Percentiles rank a stretch among this genome's conserved stretches.
phyloP scores from a whole-genome alignment of 2,113 vertebrate genomes.

The Tyrannus savana region DNA sequence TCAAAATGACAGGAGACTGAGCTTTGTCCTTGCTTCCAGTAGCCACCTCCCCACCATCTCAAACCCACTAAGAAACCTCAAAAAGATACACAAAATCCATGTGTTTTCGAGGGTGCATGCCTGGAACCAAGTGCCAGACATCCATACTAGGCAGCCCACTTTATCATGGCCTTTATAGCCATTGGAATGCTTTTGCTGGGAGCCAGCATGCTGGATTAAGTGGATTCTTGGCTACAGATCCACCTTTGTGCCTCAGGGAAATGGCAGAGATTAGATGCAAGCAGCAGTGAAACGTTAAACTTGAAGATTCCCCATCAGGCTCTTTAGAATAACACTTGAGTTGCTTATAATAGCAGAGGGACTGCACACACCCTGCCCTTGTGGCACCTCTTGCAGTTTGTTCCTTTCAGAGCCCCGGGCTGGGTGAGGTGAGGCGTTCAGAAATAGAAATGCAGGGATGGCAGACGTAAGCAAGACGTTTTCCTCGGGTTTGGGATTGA shows the following conservation, averaged over 20 bases:
- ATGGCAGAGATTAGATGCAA: conserved; percentile 38
- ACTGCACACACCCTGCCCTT: conserved; percentile 12
- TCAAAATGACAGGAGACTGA: not conserved
- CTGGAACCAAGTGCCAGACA: not conserved
- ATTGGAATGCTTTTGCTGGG: conserved; percentile 40
- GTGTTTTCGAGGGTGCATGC: not conserved
- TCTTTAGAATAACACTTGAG: conserved; percentile 54
- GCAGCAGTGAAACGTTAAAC: conserved; percentile 53
- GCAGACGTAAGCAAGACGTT: not conserved
- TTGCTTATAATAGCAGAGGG: conserved; percentile 50
- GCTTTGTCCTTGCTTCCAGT: not conserved
- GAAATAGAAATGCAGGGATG: not conserved
- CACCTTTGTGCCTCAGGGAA: conserved; percentile 49
- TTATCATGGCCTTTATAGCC: not conserved
- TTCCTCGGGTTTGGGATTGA: not conserved
- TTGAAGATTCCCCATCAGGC: conserved; percentile 46
- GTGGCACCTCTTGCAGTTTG: conserved; percentile 3
- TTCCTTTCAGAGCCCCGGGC: not conserved
- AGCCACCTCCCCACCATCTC: not conserved
- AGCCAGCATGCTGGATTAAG: conserved; percentile 42
- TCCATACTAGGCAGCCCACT: conserved; percentile 2
- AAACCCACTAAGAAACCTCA: not conserved
- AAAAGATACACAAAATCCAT: not conserved
- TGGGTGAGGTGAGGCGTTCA: not conserved
- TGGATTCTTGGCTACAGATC: conserved; percentile 54